Conservation (phyloP, 2,888 invertebrate species). For the Creontiades dilutus region DNA sequence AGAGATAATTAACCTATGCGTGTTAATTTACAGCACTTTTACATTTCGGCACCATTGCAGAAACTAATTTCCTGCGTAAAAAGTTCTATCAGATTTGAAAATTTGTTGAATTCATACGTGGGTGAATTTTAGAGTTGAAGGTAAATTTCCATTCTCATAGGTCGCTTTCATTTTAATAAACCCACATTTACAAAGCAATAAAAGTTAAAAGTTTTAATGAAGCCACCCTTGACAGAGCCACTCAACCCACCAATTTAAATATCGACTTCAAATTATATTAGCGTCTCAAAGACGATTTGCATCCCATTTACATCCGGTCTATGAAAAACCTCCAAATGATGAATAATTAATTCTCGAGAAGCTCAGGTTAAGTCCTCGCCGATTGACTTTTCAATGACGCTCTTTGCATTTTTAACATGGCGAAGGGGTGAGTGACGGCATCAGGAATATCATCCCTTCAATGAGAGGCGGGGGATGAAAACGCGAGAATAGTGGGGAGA, state of each 20-base stretch:
- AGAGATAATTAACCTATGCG: too few relatives aligned
- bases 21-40: too few relatives aligned
- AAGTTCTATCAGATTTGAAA: too few relatives aligned
- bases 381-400: slow-evolving; percentile 71
- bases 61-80: too few relatives aligned
- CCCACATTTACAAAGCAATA: slow-evolving; percentile 55
- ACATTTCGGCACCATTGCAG: too few relatives aligned
- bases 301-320: slow-evolving; percentile 64
- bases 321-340: slow-evolving; percentile 64
- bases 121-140: too few relatives aligned
- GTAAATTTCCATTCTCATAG: not conserved
- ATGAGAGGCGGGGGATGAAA: not conserved
- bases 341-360: slow-evolving; percentile 63
- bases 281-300: slow-evolving; percentile 61
- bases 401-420: slow-evolving; percentile 68
- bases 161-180: not conserved
- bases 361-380: slow-evolving; percentile 60
- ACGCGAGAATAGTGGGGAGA: not conserved
- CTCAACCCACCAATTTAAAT: slow-evolving; percentile 64
- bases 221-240: slow-evolving; percentile 25
- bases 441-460: slow-evolving; percentile 23
- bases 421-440: not conserved
- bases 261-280: slow-evolving; percentile 68
- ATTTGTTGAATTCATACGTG: not conserved
- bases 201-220: slow-evolving; percentile 62